Conservation (phyloP, 1,140 invertebrate genomes). For the Monomorium pharaonis region DNA sequence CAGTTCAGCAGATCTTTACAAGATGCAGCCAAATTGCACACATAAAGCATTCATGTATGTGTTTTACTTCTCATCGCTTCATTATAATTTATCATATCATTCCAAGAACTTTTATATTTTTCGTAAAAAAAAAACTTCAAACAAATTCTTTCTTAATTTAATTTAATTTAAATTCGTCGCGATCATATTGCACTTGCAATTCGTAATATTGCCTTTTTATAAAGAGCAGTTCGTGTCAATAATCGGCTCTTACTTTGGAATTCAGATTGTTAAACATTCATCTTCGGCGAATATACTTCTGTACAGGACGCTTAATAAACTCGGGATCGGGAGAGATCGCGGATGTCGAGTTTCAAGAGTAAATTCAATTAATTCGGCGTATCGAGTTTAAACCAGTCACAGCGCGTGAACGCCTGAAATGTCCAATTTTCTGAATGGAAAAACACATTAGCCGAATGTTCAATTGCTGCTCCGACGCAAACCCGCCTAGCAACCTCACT, state of each 20-base stretch:
- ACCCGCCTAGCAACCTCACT: constrained; percentile 65
- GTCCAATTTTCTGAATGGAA: constrained; percentile 84
- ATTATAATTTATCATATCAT: neutral
- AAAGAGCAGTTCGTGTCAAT: neutral
- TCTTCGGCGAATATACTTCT: neutral
- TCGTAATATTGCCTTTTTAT: neutral
- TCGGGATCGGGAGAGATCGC: constrained; percentile 65
- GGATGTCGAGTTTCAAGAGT: constrained; percentile 63
- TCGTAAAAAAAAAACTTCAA: neutral
- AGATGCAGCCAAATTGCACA: neutral
- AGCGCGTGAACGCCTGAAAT: constrained; percentile 74
- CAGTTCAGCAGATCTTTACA: neutral
- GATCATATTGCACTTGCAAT: constrained; percentile 5
- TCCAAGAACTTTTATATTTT: neutral
- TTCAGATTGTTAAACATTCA: constrained; percentile 31
- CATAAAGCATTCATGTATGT: neutral
- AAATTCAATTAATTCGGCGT: constrained; percentile 81
- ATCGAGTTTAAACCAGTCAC: constrained; percentile 71
- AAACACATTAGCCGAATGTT: constrained; percentile 83
- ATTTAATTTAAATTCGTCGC: neutral
- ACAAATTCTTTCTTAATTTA: neutral
- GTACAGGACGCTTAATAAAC: constrained; percentile 77
- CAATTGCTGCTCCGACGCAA: constrained; percentile 81
- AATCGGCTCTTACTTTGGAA: neutral
- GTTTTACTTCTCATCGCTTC: neutral